Evolutionary conservation across 2,888 invertebrate species (phyloP).

Genomic region (Bugulina stolonifera): DNA sequence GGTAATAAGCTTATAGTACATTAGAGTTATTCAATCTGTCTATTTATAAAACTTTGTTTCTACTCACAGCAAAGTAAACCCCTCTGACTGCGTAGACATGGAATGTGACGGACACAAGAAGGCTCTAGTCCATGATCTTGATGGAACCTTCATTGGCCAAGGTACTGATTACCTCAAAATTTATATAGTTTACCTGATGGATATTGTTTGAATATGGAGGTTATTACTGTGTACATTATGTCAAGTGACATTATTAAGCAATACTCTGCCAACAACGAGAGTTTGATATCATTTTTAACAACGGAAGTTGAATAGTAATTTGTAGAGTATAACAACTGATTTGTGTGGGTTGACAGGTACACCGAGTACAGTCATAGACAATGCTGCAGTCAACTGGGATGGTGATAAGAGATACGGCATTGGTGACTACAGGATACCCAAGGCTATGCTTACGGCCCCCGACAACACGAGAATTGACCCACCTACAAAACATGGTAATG

Average conservation of each 20-base stretch:
- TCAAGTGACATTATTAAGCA: too few relatives aligned
- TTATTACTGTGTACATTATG: too few relatives aligned
- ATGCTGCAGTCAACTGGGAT: slow-evolving; percentile 46
- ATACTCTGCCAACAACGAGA: too few relatives aligned
- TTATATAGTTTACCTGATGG: too few relatives aligned
- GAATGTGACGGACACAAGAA: slow-evolving; percentile 50
- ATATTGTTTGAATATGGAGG: too few relatives aligned
- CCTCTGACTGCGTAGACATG: slow-evolving; percentile 51
- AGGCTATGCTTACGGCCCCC: slow-evolving; percentile 35
- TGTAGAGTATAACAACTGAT: too few relatives aligned
- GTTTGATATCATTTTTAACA: too few relatives aligned
- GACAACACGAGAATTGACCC: slow-evolving; percentile 35
- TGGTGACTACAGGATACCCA: slow-evolving; percentile 49
- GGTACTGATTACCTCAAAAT: too few relatives aligned
- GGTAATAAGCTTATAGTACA: too few relatives aligned
- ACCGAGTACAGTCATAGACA: slow-evolving; percentile 37
- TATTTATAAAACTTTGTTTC: neutral
- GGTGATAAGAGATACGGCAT: slow-evolving; percentile 38
- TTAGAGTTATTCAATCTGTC: too few relatives aligned
- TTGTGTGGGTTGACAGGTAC: too few relatives aligned
- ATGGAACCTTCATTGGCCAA: slow-evolving; percentile 28
- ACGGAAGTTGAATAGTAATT: too few relatives aligned
- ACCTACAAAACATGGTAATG: slow-evolving; percentile 41
- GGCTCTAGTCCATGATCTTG: slow-evolving; percentile 38
- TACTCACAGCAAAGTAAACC: slow-evolving; percentile 34